Evolutionary conservation across 2,113 vertebrate genomes (phyloP).

Genomic region (Nothobranchius furzeri): DNA sequence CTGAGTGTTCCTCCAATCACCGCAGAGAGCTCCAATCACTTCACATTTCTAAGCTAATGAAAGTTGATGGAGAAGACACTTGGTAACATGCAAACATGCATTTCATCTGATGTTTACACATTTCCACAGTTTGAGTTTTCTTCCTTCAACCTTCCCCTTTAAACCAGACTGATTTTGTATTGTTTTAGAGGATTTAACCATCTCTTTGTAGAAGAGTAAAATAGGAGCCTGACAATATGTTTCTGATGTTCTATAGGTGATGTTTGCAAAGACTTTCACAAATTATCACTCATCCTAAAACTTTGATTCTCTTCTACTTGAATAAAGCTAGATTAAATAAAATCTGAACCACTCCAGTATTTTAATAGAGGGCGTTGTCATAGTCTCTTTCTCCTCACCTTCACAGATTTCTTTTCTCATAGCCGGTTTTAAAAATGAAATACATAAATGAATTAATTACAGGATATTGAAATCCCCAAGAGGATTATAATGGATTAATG

Average conservation of each 20-base stretch:
- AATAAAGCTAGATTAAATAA: slow-evolving; percentile 14
- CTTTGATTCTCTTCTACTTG: slow-evolving; percentile 24
- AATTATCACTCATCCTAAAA: slow-evolving; percentile 22
- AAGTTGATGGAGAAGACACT: slow-evolving; percentile 21
- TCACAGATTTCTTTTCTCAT: slow-evolving; percentile 27
- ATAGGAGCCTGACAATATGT: slow-evolving; percentile 20
- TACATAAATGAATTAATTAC: slow-evolving; percentile 38
- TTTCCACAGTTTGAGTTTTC: slow-evolving; percentile 17
- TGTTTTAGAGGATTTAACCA: too few species aligned
- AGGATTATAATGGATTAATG: slow-evolving; percentile 47
- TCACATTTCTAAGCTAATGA: slow-evolving; percentile 53
- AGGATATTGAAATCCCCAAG: slow-evolving; percentile 41
- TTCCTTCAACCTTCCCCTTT: slow-evolving; percentile 33
- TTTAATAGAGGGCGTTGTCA: slow-evolving; percentile 6
- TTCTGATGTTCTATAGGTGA: slow-evolving; percentile 20
- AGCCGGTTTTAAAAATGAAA: slow-evolving; percentile 34
- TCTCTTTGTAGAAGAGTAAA: too few species aligned
- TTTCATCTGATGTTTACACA: neutral
- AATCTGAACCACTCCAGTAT: slow-evolving; percentile 17
- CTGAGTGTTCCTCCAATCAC: slow-evolving; percentile 58
- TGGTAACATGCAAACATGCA: slow-evolving; percentile 24
- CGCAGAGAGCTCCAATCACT: slow-evolving; percentile 55
- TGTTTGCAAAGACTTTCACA: neutral
- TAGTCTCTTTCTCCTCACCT: slow-evolving; percentile 18
- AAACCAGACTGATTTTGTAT: too few species aligned